Percentiles rank a stretch among this genome's conserved stretches.
Evolutionary conservation across 1,140 invertebrate species (phyloP).

Genomic region (Nilaparvata lugens): DNA sequence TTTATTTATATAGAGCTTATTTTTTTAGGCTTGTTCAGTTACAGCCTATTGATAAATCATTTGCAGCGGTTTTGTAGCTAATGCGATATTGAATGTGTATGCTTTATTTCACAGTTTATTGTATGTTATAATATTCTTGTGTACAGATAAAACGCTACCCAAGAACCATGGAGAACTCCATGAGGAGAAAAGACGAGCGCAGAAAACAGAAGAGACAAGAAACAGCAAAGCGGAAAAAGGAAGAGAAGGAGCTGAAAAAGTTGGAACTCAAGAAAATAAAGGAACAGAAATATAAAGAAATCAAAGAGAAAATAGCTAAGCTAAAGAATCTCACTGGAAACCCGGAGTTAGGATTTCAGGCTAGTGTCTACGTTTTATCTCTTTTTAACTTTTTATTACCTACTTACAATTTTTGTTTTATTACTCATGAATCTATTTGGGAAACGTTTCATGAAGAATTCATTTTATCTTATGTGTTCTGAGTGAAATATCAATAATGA

Average conservation of each 20-base stretch:
- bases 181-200: slow-evolving; percentile 69
- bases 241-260: slow-evolving; percentile 72
- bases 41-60: too few relatives aligned
- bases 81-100: too few relatives aligned
- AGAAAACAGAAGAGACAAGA: slow-evolving; percentile 69
- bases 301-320: slow-evolving; percentile 78
- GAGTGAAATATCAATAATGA: too few relatives aligned
- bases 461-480: too few relatives aligned
- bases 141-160: slow-evolving; percentile 79
- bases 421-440: too few relatives aligned
- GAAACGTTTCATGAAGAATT: too few relatives aligned
- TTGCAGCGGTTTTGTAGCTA: too few relatives aligned
- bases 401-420: too few relatives aligned
- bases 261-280: slow-evolving; percentile 82
- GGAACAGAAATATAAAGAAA: slow-evolving; percentile 81
- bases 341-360: slow-evolving; percentile 44
- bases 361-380: slow-evolving; percentile 5
- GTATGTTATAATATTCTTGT: too few relatives aligned
- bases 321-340: slow-evolving; percentile 86
- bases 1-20: too few relatives aligned
- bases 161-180: slow-evolving; percentile 71
- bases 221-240: slow-evolving; percentile 63
- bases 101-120: too few relatives aligned
- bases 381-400: background rate
- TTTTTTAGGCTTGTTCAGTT: too few relatives aligned